phyloP scores from a whole-genome alignment of 2,797 vertebrate genomes.

The Pangasius larnaudii region DNA sequence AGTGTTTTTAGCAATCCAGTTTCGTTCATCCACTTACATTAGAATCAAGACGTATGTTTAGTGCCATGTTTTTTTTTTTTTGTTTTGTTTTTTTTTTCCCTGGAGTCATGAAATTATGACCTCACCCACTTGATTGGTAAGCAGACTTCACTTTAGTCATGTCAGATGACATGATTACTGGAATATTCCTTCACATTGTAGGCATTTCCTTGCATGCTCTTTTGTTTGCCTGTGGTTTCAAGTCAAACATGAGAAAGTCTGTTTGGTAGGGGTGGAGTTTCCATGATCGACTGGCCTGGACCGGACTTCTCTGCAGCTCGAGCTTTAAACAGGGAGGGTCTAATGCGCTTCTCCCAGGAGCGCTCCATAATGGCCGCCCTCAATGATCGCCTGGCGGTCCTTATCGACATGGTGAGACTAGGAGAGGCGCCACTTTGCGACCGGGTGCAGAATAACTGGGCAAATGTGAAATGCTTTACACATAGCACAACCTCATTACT shows the following conservation, averaged over 20 bases:
- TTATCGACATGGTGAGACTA: conserved; percentile 76
- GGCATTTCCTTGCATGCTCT: not conserved
- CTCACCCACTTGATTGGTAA: conserved; percentile 15
- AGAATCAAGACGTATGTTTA: not conserved
- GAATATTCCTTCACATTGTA: not conserved
- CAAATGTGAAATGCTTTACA: conserved; percentile 21
- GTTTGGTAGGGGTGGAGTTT: conserved; percentile 60
- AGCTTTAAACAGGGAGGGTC: conserved; percentile 66
- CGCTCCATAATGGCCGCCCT: conserved; percentile 70
- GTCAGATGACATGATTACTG: conserved; percentile 1
- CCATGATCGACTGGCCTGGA: conserved; percentile 59
- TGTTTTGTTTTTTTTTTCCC: not conserved
- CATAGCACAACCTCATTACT: conserved; percentile 6
- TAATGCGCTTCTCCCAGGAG: conserved; percentile 69
- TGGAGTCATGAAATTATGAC: not conserved
- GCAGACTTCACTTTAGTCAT: not conserved
- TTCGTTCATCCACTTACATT: not conserved
- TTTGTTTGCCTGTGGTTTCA: conserved; percentile 4
- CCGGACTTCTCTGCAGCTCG: conserved; percentile 72
- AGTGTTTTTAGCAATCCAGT: not conserved
- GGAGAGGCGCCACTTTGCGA: not conserved
- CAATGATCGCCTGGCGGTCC: conserved; percentile 74
- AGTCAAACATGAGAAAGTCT: conserved; percentile 27
- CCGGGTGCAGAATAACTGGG: not conserved
- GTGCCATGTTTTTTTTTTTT: not conserved